Conservation (phyloP, 2,113 vertebrate species). For the Boleophthalmus pectinirostris region DNA sequence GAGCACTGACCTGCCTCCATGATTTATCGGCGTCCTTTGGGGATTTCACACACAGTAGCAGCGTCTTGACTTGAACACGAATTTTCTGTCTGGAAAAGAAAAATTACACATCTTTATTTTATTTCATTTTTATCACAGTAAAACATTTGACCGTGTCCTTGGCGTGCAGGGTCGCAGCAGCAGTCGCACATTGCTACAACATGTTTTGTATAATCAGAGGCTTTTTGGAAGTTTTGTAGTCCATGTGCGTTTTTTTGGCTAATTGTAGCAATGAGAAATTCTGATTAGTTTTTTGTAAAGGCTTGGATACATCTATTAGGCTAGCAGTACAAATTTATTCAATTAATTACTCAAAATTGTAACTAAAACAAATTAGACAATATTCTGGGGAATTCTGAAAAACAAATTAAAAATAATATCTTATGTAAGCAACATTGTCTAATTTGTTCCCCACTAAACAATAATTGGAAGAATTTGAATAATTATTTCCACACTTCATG, state of each 20-base stretch:
- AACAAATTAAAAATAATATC: neutral
- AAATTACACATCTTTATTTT: neutral
- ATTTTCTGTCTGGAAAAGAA: neutral
- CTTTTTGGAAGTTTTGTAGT: neutral
- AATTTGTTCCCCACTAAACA: neutral
- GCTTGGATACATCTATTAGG: neutral
- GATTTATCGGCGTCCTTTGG: conserved; percentile 6
- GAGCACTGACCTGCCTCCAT: conserved; percentile 2
- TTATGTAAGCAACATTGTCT: neutral
- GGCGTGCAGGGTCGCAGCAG: neutral
- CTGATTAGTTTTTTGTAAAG: neutral
- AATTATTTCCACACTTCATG: neutral
- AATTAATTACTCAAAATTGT: neutral
- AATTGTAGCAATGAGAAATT: neutral
- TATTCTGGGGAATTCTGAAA: neutral
- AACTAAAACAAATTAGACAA: neutral
- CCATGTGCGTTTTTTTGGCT: neutral
- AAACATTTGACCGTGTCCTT: neutral
- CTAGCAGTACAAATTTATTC: neutral
- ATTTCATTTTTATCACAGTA: neutral
- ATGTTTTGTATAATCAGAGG: neutral
- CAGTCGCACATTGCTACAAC: neutral
- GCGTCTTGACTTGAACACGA: neutral
- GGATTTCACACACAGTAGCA: neutral
- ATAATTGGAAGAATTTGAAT: conserved; percentile 1